A percentile compares a stretch with the other conserved stretches of the same genome.
Evolutionary conservation across 2,888 invertebrate genomes (phyloP).

Genomic region (Pseudolycoriella hygida): DNA sequence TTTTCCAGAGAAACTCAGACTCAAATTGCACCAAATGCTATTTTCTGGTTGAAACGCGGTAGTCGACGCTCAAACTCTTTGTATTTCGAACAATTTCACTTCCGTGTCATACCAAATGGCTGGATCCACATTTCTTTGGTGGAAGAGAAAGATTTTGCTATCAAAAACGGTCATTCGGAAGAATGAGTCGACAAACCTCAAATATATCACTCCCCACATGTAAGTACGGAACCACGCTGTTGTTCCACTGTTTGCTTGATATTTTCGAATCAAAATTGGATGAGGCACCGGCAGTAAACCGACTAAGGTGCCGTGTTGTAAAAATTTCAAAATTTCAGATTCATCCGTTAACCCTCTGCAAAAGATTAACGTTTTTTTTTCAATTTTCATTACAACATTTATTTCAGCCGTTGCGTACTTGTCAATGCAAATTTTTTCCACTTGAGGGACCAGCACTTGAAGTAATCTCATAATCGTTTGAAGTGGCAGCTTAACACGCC

Average conservation of each 20-base stretch:
- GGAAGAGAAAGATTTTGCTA: constrained; percentile 9
- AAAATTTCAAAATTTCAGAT: constrained; percentile 95
- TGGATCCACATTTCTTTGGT: constrained; percentile 83
- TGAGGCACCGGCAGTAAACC: constrained; percentile 96
- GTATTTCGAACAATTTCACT: constrained; percentile 97
- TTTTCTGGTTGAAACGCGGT: no score
- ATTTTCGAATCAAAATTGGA: constrained; percentile 95
- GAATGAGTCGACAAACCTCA: constrained; percentile 41
- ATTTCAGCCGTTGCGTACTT: constrained; percentile 42
- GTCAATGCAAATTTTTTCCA: constrained; percentile 99
- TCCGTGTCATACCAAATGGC: constrained; percentile 99
- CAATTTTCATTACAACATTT: neutral
- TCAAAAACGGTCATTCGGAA: neutral
- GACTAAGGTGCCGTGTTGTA: constrained; percentile 95
- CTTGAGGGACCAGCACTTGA: constrained; percentile 97
- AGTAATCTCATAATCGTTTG: constrained; percentile 98
- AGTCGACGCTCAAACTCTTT: constrained; percentile 50
- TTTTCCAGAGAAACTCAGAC: no score
- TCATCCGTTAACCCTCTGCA: constrained; percentile 92
- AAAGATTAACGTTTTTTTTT: constrained; percentile 11
- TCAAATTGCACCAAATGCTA: no score
- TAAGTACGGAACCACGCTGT: constrained; percentile 99
- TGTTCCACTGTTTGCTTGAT: constrained; percentile 96
- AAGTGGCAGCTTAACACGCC: constrained; percentile 92
- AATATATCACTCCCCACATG: constrained; percentile 98